A percentile compares a stretch with the other conserved stretches of the same genome.
Conservation (phyloP, 2,797 vertebrate species). For the Pseudopleuronectes americanus region DNA sequence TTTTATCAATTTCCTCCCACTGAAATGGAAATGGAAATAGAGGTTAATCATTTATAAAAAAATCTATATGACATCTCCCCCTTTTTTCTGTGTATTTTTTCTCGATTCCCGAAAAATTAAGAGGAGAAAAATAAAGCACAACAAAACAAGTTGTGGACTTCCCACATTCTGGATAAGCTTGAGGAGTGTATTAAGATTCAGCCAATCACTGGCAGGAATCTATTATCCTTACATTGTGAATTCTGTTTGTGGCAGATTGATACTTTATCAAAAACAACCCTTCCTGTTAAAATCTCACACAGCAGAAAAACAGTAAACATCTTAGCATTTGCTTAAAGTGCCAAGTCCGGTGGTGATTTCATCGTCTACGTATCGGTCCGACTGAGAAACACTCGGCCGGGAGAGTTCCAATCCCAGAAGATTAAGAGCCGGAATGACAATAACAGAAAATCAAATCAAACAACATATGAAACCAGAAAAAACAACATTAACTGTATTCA, state of each 20-base stretch:
- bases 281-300: slow-evolving; percentile 40
- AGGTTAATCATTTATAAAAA: background rate
- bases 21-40: slow-evolving; percentile 19
- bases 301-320: slow-evolving; percentile 63
- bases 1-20: slow-evolving; percentile 13
- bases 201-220: slow-evolving; percentile 22
- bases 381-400: slow-evolving; percentile 43
- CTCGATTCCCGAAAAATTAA: slow-evolving; percentile 9
- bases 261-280: slow-evolving; percentile 56
- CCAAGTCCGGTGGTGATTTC: slow-evolving; percentile 48
- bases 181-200: slow-evolving; percentile 12
- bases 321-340: slow-evolving; percentile 58
- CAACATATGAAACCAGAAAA: slow-evolving; percentile 81
- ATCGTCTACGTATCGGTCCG: slow-evolving; percentile 42
- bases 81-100: slow-evolving; percentile 8
- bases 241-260: slow-evolving; percentile 38
- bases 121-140: background rate
- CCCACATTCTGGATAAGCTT: slow-evolving; percentile 25
- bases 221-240: slow-evolving; percentile 40
- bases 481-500: slow-evolving; percentile 84
- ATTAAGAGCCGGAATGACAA: slow-evolving; percentile 83
- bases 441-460: slow-evolving; percentile 84
- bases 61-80: slow-evolving; percentile 10
- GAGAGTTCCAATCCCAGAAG: slow-evolving; percentile 71
- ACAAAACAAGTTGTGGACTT: slow-evolving; percentile 39